Evolutionary conservation across 2,113 vertebrate genomes (phyloP).

Genomic region (Setophaga kirtlandii): DNA sequence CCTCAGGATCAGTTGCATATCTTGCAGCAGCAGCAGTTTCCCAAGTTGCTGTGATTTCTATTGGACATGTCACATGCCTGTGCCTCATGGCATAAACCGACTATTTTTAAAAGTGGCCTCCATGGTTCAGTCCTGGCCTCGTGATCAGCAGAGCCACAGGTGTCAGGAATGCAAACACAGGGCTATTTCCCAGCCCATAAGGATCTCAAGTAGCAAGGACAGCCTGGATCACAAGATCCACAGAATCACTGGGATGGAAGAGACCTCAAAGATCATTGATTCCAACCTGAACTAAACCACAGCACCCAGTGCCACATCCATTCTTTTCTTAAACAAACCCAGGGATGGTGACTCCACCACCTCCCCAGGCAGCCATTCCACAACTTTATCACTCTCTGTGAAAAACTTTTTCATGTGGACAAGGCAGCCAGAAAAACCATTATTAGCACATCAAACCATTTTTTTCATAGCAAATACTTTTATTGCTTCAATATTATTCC

Average conservation of each 20-base stretch:
- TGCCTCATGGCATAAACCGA: background rate
- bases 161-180: background rate
- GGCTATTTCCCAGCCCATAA: background rate
- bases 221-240: background rate
- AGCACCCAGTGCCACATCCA: background rate
- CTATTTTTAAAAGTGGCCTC: constrained; percentile 8
- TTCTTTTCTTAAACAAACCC: background rate
- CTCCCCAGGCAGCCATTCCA: background rate
- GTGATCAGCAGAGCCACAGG: background rate
- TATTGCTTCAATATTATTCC: background rate
- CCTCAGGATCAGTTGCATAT: background rate
- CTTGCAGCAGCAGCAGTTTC: background rate
- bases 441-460: background rate
- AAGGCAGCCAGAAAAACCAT: background rate
- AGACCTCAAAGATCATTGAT: background rate
- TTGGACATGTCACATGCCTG: background rate
- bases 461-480: background rate
- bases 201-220: background rate
- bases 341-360: background rate
- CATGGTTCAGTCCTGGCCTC: background rate
- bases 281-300: background rate
- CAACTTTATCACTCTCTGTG: background rate
- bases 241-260: background rate
- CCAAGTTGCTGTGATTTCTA: constrained; percentile 5
- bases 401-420: rapidly evolving